Evolutionary conservation across 2,888 invertebrate genomes (phyloP).

Genomic region (Eudasyphora cyanicolor): DNA sequence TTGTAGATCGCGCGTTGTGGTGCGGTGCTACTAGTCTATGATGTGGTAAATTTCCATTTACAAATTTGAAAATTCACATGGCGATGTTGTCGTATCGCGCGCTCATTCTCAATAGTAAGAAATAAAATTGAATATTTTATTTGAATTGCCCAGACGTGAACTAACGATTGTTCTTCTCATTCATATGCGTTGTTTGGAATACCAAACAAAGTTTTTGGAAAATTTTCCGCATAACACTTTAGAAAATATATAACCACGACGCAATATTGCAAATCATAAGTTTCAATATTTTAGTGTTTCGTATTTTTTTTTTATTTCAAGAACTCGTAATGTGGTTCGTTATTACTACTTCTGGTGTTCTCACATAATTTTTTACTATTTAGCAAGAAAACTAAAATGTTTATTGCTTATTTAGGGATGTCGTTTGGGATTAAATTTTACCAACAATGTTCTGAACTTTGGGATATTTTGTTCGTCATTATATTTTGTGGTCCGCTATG

Average conservation of each 20-base stretch:
- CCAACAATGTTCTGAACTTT: conserved; percentile 8
- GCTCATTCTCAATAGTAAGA: conserved; percentile 11
- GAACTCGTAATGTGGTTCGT: no score
- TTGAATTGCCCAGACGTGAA: no score
- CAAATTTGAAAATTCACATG: not conserved
- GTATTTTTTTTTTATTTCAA: not conserved
- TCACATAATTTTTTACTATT: conserved; percentile 17
- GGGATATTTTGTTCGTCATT: no score
- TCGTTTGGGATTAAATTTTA: not conserved
- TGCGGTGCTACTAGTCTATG: not conserved
- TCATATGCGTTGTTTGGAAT: not conserved
- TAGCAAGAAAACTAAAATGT: not conserved
- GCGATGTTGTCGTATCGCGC: no score
- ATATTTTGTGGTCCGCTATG: no score
- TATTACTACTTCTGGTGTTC: no score
- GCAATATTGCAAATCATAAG: conserved; percentile 14
- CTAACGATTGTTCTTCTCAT: not conserved
- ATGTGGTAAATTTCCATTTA: conserved; percentile 35
- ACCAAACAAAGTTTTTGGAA: not conserved
- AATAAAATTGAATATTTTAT: not conserved
- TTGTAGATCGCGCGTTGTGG: not conserved
- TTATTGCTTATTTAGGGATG: not conserved
- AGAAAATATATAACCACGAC: conserved; percentile 28
- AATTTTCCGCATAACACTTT: conserved; percentile 49
- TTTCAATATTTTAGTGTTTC: conserved; percentile 5